Percentiles rank a stretch among this genome's conserved stretches.
Conservation (phyloP, 2,888 invertebrate species). For the Lampropteryx suffumata region DNA sequence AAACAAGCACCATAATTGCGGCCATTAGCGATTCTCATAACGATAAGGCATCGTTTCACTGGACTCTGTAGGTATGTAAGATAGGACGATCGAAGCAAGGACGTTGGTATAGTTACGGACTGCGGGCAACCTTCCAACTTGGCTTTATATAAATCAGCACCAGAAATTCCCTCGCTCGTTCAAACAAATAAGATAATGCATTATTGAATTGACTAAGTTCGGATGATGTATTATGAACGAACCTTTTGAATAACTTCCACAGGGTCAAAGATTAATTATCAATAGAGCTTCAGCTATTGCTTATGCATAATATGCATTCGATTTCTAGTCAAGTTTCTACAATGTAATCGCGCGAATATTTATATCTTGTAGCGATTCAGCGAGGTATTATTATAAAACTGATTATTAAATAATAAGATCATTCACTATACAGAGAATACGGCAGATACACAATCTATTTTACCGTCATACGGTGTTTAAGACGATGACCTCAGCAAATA, state of each 20-base stretch:
- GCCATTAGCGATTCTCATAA: constrained; percentile 28
- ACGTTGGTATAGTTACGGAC: constrained; percentile 24
- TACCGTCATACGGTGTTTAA: too few species aligned
- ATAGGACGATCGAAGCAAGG: constrained; percentile 34
- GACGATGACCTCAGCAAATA: too few species aligned
- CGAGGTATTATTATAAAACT: too few species aligned
- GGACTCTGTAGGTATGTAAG: constrained; percentile 16
- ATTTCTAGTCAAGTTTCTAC: too few species aligned
- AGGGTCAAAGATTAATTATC: constrained; percentile 28
- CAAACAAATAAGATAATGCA: constrained; percentile 64
- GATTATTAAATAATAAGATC: too few species aligned
- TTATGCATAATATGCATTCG: too few species aligned
- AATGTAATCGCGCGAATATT: too few species aligned
- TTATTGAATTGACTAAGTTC: constrained; percentile 63
- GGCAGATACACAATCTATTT: too few species aligned
- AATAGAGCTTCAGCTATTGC: too few species aligned
- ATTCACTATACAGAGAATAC: too few species aligned
- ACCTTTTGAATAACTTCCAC: constrained; percentile 27
- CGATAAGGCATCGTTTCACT: constrained; percentile 28
- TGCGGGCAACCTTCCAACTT: constrained; percentile 68
- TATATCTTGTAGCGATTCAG: too few species aligned
- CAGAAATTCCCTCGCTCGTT: constrained; percentile 53
- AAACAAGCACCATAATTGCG: constrained; percentile 29
- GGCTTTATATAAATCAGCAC: constrained; percentile 64
- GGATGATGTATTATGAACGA: constrained; percentile 37